Evolutionary conservation across 2,888 invertebrate genomes (phyloP), one percentile per base, ranked within the genome.

Genomic region (Cremastinae sp.): DNA sequence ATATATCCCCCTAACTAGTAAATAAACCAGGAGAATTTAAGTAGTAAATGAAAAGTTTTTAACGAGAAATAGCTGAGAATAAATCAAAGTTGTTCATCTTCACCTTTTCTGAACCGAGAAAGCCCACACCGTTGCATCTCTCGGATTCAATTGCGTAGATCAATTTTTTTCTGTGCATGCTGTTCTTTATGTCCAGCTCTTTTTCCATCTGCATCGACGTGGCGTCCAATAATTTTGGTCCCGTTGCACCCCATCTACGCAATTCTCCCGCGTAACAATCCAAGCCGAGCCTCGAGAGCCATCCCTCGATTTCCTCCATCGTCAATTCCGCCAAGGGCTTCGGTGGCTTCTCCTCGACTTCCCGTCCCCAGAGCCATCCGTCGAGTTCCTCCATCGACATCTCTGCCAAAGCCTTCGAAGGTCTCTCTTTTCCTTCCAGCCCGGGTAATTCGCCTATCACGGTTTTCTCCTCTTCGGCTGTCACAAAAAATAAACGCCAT

Each of bases 131-230:
- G 58, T 82, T 82, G 53, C 78, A 83, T 73, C 84, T 84, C 73
- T 89, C 89, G 0, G 84, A 86, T 70, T 89, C 89, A 41, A 89
- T 81, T 0, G 87, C 89, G 58, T 88, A 89, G 54, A 95, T 92
- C 36, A 99, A 93, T 90, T 99, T 98, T 91, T 99, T 99, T 79
- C 96, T 93, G 86, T 99, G 98, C 83, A 99, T 91, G 0, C 94
- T 92, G 86, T 97, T 94, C 90, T 96, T 96, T 51, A 97, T 92
- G 64, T 93, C 94, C 8, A 97, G 90, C 86, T 97, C 96, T 85
- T 97, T 97, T 89, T 99, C 99, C 43, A 98, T 93, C 82, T 97
- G 95, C 80, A 93, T 91, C 4, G 94, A 93, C 0, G 96, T 93
- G 4, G 96, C 95, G 81, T 94, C 93, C 54, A 96, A 93, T 41